A percentile compares a stretch with the other conserved stretches of the same genome.
Conservation (phyloP, 2,113 vertebrate species). For the Peucedramus taeniatus region DNA sequence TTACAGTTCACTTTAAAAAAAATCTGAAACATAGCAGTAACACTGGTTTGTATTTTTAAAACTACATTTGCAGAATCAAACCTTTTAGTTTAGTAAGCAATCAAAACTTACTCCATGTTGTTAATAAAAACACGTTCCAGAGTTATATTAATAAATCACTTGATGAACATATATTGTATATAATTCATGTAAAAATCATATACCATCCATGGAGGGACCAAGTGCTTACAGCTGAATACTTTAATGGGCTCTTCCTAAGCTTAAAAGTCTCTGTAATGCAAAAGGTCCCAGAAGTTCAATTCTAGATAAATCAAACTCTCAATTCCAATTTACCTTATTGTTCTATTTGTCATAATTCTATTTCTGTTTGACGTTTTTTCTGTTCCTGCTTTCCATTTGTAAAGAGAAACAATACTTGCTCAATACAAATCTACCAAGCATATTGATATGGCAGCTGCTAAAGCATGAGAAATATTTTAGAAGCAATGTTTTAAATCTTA, state of each 20-base stretch:
- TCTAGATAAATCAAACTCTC: not conserved
- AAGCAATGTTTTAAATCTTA: not conserved
- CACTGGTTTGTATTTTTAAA: not conserved
- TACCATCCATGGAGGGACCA: not conserved
- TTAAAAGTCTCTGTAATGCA: not conserved
- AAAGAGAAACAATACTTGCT: not conserved
- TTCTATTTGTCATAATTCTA: not conserved
- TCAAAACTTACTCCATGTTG: not conserved
- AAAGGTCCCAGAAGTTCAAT: not conserved
- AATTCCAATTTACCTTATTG: not conserved
- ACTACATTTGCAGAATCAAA: not conserved
- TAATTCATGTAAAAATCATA: not conserved
- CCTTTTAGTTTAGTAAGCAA: not conserved
- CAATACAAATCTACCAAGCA: not conserved
- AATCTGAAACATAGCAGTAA: not conserved
- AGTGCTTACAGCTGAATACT: not conserved
- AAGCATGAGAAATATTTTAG: not conserved
- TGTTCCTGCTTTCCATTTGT: not conserved
- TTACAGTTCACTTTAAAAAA: not conserved
- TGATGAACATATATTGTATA: not conserved
- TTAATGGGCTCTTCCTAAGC: not conserved
- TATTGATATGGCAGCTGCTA: not conserved
- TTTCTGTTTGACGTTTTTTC: not conserved
- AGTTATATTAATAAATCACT: not conserved
- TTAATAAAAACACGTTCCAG: not conserved